Evolutionary conservation across 2,888 invertebrate species (phyloP).

Genomic region (Ecdyonurus torrentis): DNA sequence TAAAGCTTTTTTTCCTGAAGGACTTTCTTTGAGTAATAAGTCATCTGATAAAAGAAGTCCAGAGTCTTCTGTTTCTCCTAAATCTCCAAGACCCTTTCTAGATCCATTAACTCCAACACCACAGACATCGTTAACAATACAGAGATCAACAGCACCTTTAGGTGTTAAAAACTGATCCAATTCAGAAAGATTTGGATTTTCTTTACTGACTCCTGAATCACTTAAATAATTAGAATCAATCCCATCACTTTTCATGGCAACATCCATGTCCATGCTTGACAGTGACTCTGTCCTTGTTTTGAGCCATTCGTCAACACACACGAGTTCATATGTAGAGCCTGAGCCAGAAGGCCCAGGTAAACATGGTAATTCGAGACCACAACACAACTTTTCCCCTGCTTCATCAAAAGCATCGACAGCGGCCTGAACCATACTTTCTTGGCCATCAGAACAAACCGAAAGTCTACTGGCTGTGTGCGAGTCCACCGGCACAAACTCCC

Average conservation of each 20-base stretch:
- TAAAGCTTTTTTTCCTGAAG: neutral
- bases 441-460: neutral
- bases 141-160: constrained; percentile 12
- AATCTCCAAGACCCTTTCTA: neutral
- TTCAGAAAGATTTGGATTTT: constrained; percentile 7
- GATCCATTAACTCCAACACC: constrained; percentile 9
- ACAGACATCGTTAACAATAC: constrained; percentile 11
- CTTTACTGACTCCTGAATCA: constrained; percentile 8
- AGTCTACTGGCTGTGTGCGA: neutral
- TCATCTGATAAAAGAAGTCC: neutral
- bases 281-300: constrained; percentile 21
- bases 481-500: neutral
- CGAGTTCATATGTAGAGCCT: constrained; percentile 1
- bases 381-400: neutral
- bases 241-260: constrained; percentile 7
- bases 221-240: constrained; percentile 10
- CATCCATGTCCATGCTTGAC: constrained; percentile 16
- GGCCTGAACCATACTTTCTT: neutral
- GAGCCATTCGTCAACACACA: constrained; percentile 23
- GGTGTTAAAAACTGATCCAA: constrained; percentile 9
- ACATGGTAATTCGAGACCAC: neutral
- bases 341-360: neutral
- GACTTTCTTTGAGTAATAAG: neutral
- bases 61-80: neutral
- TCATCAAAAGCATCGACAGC: neutral